These are phyloP conservation scores for Apistogramma diplotaenia DNA, from an alignment of 2,113 vertebrate genomes.

Conservation along the genomic window DNA sequence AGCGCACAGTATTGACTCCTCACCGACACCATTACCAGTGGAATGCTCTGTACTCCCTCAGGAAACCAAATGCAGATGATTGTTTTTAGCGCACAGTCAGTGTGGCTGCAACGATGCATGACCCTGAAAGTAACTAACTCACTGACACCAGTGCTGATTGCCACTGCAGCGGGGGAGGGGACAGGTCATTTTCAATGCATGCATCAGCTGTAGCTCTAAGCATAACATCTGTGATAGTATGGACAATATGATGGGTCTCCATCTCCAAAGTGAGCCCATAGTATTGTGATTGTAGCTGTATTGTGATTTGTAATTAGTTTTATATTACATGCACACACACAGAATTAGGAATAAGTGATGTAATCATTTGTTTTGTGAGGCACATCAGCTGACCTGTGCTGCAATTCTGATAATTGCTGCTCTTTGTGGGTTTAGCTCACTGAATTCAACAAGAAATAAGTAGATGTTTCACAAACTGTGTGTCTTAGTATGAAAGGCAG, in stretches of 20 bases:
- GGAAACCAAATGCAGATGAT: constrained; percentile 5
- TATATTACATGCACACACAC: background rate
- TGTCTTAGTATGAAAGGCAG: no score
- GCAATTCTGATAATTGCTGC: no score
- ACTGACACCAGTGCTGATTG: background rate
- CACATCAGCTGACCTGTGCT: no score
- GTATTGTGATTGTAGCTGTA: background rate
- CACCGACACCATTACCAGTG: constrained; percentile 6
- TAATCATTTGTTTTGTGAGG: no score
- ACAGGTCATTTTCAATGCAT: background rate
- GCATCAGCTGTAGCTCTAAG: background rate
- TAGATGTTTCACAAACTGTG: no score
- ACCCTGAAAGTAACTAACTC: background rate
- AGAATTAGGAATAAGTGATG: no score
- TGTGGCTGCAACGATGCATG: background rate
- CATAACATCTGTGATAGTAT: background rate
- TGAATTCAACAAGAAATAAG: no score
- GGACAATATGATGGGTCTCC: background rate
- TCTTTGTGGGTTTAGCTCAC: no score
- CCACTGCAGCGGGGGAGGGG: background rate
- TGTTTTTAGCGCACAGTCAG: background rate
- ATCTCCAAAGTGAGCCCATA: no score
- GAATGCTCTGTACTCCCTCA: background rate
- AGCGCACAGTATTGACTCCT: constrained; percentile 26
- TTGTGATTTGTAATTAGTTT: background rate